These are phyloP conservation scores for Felis chaus DNA, from an alignment of 2,113 vertebrate species.

Conservation along the genomic window DNA sequence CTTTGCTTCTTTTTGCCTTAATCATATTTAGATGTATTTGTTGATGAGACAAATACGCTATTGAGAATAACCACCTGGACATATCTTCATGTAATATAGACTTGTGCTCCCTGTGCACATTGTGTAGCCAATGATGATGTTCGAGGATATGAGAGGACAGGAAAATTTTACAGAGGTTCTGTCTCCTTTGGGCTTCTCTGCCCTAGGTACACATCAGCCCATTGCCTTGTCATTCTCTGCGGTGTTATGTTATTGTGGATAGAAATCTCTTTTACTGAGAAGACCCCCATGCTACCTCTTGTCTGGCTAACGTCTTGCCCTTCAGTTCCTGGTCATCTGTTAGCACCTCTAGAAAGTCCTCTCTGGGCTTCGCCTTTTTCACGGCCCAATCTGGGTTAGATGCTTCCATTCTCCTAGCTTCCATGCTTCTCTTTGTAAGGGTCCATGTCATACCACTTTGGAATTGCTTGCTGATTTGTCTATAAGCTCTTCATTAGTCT, in stretches of 20 bases:
- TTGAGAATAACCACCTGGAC: background rate
- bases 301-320: background rate
- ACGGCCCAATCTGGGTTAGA: no score
- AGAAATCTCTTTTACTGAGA: background rate
- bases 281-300: background rate
- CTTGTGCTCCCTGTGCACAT: background rate
- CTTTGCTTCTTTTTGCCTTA: background rate
- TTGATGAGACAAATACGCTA: background rate
- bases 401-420: background rate
- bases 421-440: background rate
- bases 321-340: background rate
- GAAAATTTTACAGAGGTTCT: background rate
- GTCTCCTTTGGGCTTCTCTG: background rate
- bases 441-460: background rate
- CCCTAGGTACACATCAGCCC: background rate
- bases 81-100: no score
- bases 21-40: background rate
- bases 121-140: background rate
- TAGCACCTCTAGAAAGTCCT: background rate
- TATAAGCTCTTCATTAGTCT: background rate
- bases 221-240: background rate
- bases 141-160: background rate
- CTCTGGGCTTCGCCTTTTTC: background rate
- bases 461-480: background rate
- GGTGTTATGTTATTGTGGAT: background rate